Evolutionary conservation across 2,888 invertebrate species (phyloP).

Genomic region (Pseudanteris insignis): DNA sequence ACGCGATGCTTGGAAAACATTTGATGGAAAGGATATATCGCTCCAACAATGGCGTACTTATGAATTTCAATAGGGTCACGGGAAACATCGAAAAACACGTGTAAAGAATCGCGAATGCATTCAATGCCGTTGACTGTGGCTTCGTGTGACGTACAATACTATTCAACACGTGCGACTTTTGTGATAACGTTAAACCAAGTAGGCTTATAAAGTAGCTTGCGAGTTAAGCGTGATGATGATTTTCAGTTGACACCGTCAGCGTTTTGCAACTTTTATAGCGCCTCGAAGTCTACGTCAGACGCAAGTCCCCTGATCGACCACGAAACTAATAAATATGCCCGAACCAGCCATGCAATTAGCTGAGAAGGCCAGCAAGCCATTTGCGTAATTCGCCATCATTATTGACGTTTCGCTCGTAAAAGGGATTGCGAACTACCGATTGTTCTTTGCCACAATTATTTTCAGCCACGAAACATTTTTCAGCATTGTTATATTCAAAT

Average conservation of each 20-base stretch:
- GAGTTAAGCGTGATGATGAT: constrained; percentile 27
- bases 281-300: constrained; percentile 26
- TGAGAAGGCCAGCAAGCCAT: constrained; percentile 37
- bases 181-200: too few relatives aligned
- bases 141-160: too few relatives aligned
- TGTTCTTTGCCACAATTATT: constrained; percentile 32
- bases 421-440: constrained; percentile 34
- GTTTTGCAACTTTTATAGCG: constrained; percentile 44
- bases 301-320: constrained; percentile 30
- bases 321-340: constrained; percentile 37
- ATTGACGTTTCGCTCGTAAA: constrained; percentile 13
- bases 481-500: constrained; percentile 28
- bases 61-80: too few relatives aligned
- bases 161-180: too few relatives aligned
- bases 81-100: too few relatives aligned
- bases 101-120: too few relatives aligned
- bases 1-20: too few relatives aligned
- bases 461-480: constrained; percentile 27
- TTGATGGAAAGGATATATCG: too few relatives aligned
- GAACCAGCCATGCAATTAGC: constrained; percentile 35
- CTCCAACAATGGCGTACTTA: too few relatives aligned
- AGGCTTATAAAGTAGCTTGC: too few relatives aligned
- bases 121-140: too few relatives aligned
- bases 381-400: constrained; percentile 37
- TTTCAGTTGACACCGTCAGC: constrained; percentile 41